Evolutionary conservation across 2,888 invertebrate genomes (phyloP).

Genomic region (Cephus pulcher): DNA sequence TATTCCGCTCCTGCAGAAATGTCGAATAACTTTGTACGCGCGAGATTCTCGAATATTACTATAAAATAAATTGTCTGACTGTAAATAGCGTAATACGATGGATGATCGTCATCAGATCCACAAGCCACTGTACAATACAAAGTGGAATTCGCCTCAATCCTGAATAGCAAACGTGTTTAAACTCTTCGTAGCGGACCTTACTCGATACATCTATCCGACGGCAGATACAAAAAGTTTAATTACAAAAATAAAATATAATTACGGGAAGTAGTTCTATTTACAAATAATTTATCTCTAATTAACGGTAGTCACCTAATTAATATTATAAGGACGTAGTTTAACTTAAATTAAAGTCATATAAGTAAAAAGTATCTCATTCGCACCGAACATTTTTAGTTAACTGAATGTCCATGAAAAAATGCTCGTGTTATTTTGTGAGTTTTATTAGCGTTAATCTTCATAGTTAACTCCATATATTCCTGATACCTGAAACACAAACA

Average conservation of each 20-base stretch:
- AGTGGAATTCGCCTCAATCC: neutral
- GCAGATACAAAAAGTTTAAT: neutral
- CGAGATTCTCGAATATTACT: neutral
- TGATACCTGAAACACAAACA: neutral
- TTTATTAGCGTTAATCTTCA: neutral
- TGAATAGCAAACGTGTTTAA: neutral
- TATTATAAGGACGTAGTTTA: neutral
- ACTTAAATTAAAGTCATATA: neutral
- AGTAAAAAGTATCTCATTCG: neutral
- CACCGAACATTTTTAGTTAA: neutral
- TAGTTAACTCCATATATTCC: conserved; percentile 2
- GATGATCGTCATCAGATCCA: no score
- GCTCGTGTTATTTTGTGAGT: neutral
- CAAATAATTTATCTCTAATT: neutral
- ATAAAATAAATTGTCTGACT: neutral
- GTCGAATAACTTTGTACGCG: neutral
- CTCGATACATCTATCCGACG: neutral
- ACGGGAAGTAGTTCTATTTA: neutral
- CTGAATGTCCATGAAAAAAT: neutral
- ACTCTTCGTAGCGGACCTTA: neutral
- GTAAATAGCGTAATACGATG: no score
- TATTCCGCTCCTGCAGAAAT: neutral
- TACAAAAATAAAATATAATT: neutral
- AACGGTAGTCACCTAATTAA: neutral
- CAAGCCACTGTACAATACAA: neutral